phyloP scores from a whole-genome alignment of 92 coral and sea anemone genomes.

The Actinostola sp. region DNA sequence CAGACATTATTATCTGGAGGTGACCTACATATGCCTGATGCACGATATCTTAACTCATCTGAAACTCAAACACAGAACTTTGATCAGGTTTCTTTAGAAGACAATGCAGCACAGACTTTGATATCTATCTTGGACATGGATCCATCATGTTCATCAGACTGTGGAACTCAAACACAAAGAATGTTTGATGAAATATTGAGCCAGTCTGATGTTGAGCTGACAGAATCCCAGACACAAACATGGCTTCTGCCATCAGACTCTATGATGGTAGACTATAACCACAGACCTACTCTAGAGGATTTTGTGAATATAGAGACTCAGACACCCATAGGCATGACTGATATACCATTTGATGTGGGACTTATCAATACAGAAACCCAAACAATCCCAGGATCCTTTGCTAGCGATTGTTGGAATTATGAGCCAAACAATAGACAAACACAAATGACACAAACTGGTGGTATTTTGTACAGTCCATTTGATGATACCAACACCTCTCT shows the following conservation, averaged over 20 bases:
- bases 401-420: slow-evolving; percentile 11
- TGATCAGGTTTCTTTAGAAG: slow-evolving; percentile 72
- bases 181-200: slow-evolving; percentile 69
- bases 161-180: slow-evolving; percentile 77
- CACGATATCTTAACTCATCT: slow-evolving; percentile 60
- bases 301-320: slow-evolving; percentile 85
- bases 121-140: slow-evolving; percentile 83
- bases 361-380: slow-evolving; percentile 90
- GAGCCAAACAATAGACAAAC: slow-evolving; percentile 68
- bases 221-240: slow-evolving; percentile 90
- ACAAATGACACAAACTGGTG: slow-evolving; percentile 51
- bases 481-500: slow-evolving; percentile 29
- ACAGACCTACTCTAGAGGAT: slow-evolving; percentile 61
- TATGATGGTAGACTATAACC: slow-evolving; percentile 24
- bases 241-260: slow-evolving; percentile 61
- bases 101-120: slow-evolving; percentile 94
- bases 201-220: slow-evolving; percentile 61
- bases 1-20: slow-evolving; percentile 62
- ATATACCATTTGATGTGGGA: slow-evolving; percentile 58
- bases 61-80: slow-evolving; percentile 73
- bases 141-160: slow-evolving; percentile 61
- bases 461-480: not conserved
- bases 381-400: slow-evolving; percentile 75
- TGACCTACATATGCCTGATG: slow-evolving; percentile 51
- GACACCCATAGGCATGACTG: slow-evolving; percentile 68